A percentile compares a stretch with the other conserved stretches of the same genome.
phyloP scores from a whole-genome alignment of 1,140 invertebrate species.

The Hestina assimilis region DNA sequence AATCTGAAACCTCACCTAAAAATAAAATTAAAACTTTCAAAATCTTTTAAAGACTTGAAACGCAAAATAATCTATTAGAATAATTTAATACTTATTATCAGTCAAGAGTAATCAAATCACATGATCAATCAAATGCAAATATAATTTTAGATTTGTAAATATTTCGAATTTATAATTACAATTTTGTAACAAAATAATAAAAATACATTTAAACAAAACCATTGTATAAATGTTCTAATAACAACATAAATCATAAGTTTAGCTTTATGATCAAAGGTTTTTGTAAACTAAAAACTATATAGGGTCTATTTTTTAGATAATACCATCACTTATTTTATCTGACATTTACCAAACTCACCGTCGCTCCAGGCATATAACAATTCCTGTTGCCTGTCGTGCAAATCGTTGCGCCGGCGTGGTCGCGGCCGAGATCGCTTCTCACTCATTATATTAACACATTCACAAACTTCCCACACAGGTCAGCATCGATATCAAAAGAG shows the following conservation, averaged over 20 bases:
- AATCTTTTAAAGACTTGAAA: too few species aligned
- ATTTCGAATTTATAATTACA: neutral
- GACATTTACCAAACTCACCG: slow-evolving; percentile 53
- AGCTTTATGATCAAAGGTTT: too few species aligned
- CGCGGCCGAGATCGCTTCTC: slow-evolving; percentile 51
- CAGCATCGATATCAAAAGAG: neutral
- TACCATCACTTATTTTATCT: slow-evolving; percentile 4
- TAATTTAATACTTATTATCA: neutral
- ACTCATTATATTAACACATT: slow-evolving; percentile 51
- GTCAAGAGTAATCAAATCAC: neutral
- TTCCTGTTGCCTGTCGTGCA: slow-evolving; percentile 63
- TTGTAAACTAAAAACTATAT: too few species aligned
- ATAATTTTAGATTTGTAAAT: neutral
- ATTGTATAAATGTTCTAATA: too few species aligned
- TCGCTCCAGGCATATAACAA: slow-evolving; percentile 69
- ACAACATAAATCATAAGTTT: too few species aligned
- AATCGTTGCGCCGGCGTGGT: slow-evolving; percentile 59
- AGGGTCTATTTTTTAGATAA: neutral
- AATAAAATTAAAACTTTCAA: too few species aligned
- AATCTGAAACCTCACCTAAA: too few species aligned
- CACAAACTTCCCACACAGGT: slow-evolving; percentile 12
- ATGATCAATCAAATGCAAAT: neutral
- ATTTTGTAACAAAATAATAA: neutral
- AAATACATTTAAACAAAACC: too few species aligned
- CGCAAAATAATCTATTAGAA: too few species aligned